Conservation (phyloP, 2,888 invertebrate genomes). For the Fabriciana adippe region DNA sequence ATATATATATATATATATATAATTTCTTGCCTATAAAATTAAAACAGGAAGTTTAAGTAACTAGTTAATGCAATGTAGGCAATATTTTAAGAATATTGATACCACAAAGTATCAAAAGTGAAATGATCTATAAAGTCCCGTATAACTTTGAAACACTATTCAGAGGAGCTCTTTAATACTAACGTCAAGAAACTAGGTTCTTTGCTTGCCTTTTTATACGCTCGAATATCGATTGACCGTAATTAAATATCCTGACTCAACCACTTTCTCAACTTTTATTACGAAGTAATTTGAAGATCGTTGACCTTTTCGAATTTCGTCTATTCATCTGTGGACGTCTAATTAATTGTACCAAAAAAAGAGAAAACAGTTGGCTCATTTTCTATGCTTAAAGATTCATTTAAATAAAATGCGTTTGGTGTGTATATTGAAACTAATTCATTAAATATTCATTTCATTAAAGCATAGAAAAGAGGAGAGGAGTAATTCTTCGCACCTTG, state of each 20-base stretch:
- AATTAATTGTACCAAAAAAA: slow-evolving; percentile 10
- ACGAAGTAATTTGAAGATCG: slow-evolving; percentile 13
- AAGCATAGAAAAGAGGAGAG: too few species aligned
- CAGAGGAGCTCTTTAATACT: slow-evolving; percentile 1
- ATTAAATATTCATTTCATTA: too few species aligned
- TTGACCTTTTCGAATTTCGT: slow-evolving; percentile 1
- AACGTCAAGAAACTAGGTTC: background rate
- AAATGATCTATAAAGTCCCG: background rate
- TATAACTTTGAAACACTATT: slow-evolving; percentile 4
- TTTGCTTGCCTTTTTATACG: slow-evolving; percentile 1
- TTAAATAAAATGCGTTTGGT: too few species aligned
- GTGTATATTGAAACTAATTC: too few species aligned
- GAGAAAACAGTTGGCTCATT: background rate
- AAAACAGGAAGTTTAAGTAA: too few species aligned
- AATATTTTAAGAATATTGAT: too few species aligned
- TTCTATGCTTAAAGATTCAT: background rate
- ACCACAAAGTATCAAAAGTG: background rate
- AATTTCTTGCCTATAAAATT: too few species aligned
- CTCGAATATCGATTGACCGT: background rate
- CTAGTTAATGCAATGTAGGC: too few species aligned
- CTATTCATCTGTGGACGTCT: slow-evolving; percentile 2
- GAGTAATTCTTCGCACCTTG: too few species aligned
- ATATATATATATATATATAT: too few species aligned
- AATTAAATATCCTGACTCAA: slow-evolving; percentile 11
- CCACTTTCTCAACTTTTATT: slow-evolving; percentile 12